Evolutionary conservation across 2,113 vertebrate genomes (phyloP), one percentile per base, ranked within the genome.

Genomic region (Cyrtonyx montezumae): DNA sequence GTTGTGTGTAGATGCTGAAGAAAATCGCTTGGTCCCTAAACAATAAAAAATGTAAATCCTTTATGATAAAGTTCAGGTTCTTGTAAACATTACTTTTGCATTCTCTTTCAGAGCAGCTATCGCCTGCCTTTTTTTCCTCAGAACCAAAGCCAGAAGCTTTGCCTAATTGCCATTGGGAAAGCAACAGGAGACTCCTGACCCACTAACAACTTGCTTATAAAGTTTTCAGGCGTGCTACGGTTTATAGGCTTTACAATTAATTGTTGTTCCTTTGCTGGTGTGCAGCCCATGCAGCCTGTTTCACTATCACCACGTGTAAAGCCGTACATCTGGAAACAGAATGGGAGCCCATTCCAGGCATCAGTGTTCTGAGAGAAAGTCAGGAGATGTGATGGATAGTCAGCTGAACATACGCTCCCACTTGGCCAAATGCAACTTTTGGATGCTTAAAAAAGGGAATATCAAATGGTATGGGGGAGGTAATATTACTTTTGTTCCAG

Each of bases 401-500:
- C 76, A 78, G 88, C 85, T 85, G 84, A 94, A 93, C 11, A 5
- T 59, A 48, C 85, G 87, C 90, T 92, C 88, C 90, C 53, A 45
- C 92, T 96, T 94, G 85, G 94, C 92, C 71, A 94, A 95, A 94
- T 95, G 93, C 81, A 59, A 10, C 79, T 95, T 91, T 96, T 96
- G 96, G 94, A 96, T 87, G 87, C 76, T 20, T 92, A 96, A 94
- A 25, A 96, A 96, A 95, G 95, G 66, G 65, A 94, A 59, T 94
- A 91, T 95, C 78, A 63, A 79, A 89, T 91, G 76, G 46, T 70
- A 68, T 30, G 91, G 76, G 89, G 94, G 93, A 95, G 93, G 84
- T 67, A 85, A n/a, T 32, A 61, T 7, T 56, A 59, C 84, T 87
- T 95, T 93, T 96, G 93, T 93, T 96, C 89, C 82, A 92, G 93